Evolutionary conservation across 2,797 vertebrate species (phyloP), one percentile per base, ranked within the genome.

Genomic region (Borostomias antarcticus): DNA sequence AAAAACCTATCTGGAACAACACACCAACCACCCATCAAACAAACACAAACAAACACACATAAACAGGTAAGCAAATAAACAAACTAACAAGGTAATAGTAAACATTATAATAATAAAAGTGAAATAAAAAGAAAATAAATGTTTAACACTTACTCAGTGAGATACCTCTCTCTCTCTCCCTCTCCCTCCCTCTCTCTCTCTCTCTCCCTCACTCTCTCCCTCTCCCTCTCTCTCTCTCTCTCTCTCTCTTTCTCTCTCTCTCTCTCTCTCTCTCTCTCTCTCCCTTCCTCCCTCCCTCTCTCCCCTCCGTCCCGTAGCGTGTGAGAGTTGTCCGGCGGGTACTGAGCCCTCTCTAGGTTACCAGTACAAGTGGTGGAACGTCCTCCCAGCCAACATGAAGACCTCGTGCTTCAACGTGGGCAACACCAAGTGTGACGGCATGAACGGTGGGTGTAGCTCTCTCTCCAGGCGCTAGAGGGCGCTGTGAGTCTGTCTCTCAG

Each of bases 281-380:
- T 29, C 15, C 26, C 52, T 13, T 13, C 28, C 45, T 28, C 35
- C 19, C 5, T 53, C n/a, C 51, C 15, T 59, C 19, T 37, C 8
- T 37, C 5, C 62, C 25, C 1, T 4, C 45, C 19, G 50, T 61
- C 64, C 29, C 4, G 1, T 64, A 98, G 97, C 91, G 0, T 99
- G 98, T 80, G 82, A 89, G 82, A 69, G 72, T 1, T 99, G 98
- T 70, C 96, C 95, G 32, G 95, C 98, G n/a, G 97, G 97, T 54
- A 98, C 95, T 0, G 98, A 99, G 75, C 96, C 98, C 29, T 87
- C 82, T 0, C 84, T 96, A 32, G 96, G 92, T 2, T 96, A 96
- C 75, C 95, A 98, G 74, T 99, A 95, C 77, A 99, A 98, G 85
- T 99, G 97, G 98, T 99, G 97, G 97, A 98, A 99, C 56, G 82